A percentile compares a stretch with the other conserved stretches of the same genome.
Evolutionary conservation across 2,113 vertebrate species (phyloP).

Genomic region (Tetraodon nigroviridis): DNA sequence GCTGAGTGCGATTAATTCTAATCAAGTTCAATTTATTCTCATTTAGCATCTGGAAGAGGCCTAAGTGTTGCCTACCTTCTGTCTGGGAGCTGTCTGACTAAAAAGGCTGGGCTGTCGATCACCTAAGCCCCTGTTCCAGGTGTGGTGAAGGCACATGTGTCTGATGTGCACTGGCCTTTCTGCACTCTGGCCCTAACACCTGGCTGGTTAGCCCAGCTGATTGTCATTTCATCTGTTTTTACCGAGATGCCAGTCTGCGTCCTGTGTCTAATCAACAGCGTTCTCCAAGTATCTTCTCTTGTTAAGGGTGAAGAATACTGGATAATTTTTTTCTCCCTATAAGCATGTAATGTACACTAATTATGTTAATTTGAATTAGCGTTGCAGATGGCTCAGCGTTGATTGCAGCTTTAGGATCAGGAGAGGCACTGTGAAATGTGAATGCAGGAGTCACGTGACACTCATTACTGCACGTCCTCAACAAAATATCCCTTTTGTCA

Average conservation of each 20-base stretch:
- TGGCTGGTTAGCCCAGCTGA: conserved; percentile 63
- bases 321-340: conserved; percentile 69
- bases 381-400: conserved; percentile 77
- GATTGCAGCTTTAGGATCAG: conserved; percentile 74
- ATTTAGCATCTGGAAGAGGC: conserved; percentile 74
- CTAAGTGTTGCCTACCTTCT: conserved; percentile 57
- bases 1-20: conserved; percentile 74
- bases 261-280: conserved; percentile 62
- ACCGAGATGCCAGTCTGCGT: conserved; percentile 22
- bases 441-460: conserved; percentile 61
- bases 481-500: conserved; percentile 62
- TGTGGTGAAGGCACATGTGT: conserved; percentile 68
- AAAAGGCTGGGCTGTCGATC: conserved; percentile 58
- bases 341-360: conserved; percentile 76
- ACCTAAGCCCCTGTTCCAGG: conserved; percentile 62
- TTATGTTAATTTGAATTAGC: conserved; percentile 73
- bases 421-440: conserved; percentile 62
- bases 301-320: conserved; percentile 62
- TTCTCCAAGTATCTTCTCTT: conserved; percentile 55
- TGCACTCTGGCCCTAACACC: conserved; percentile 72
- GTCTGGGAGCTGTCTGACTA: conserved; percentile 61
- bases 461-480: conserved; percentile 71
- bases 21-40: conserved; percentile 78
- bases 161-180: conserved; percentile 61
- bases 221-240: conserved; percentile 65